Evolutionary conservation across 2,888 invertebrate species (phyloP), one percentile per base, ranked within the genome.

Genomic region (Kryphioiulus occultus): DNA sequence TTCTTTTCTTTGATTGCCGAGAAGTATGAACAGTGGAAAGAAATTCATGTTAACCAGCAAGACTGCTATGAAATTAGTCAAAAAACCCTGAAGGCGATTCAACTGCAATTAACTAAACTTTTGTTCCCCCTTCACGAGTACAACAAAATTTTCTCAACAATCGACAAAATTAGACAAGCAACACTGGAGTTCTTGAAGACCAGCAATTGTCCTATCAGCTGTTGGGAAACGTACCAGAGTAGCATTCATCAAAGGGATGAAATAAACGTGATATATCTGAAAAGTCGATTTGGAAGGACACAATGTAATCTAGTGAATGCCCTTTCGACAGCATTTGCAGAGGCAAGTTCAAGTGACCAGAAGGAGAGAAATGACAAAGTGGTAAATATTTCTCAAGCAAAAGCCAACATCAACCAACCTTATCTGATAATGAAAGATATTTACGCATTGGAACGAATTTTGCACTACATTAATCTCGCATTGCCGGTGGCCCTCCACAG

Each of bases 371-470:
- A n/a, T n/a, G n/a, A n/a, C n/a, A n/a, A n/a, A n/a, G n/a, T n/a
- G n/a, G n/a, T 30, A 78, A 4, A 7, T 30, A 15, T 22, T 15
- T 30, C 78, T 15, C 1, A 15, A 26, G 30, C 30, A 78, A 15
- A 12, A 10, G 30, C 15, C 10, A 30, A 26, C 78, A 22, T n/a
- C n/a, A 30, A 30, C 17, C 10, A 15, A 30, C 10, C 26, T 0
- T 78, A 78, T 78, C 15, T 78, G 78, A 78, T 78, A 12, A 78
- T 78, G 78, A 78, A 78, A 26, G 78, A 78, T 30, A 78, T 30
- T 78, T 78, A 78, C 22, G 78, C 22, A 15, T 78, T 78, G 78
- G 78, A 78, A 3, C 22, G 78, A 78, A 17, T 78, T 78, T 26
- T 78, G 30, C 30, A 78, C 15, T 30, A 78, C 30, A 30, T 78